phyloP scores from a whole-genome alignment of 2,888 invertebrate genomes.

The Heliconius sara region DNA sequence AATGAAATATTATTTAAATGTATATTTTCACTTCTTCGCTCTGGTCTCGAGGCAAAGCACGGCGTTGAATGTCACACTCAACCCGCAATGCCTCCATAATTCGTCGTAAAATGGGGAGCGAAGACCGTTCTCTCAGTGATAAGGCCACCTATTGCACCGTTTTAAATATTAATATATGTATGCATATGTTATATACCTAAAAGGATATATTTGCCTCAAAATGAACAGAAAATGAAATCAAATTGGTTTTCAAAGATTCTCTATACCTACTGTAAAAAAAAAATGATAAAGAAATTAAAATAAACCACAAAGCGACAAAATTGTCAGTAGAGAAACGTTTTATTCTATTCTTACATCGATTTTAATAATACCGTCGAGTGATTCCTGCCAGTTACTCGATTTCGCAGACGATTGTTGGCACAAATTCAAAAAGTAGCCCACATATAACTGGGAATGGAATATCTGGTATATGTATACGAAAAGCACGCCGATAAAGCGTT shows the following conservation, averaged over 20 bases:
- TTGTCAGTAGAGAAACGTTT: neutral
- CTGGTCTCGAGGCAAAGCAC: too few species aligned
- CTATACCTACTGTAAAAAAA: neutral
- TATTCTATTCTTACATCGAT: slow-evolving; percentile 8
- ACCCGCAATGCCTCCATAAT: too few species aligned
- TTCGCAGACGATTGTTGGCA: slow-evolving; percentile 38
- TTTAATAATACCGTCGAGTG: slow-evolving; percentile 33
- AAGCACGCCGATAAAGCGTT: slow-evolving; percentile 61
- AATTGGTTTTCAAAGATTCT: neutral
- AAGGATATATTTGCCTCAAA: too few species aligned
- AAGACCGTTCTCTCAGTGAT: too few species aligned
- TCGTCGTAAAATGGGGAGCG: too few species aligned
- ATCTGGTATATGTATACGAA: slow-evolving; percentile 48
- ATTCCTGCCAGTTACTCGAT: slow-evolving; percentile 35
- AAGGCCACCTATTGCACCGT: too few species aligned
- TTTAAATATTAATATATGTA: too few species aligned
- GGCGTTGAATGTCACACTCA: too few species aligned
- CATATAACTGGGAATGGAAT: slow-evolving; percentile 45
- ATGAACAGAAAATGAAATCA: neutral
- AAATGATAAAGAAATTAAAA: neutral
- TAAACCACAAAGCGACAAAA: neutral
- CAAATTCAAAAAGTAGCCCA: slow-evolving; percentile 42
- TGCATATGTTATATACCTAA: too few species aligned
- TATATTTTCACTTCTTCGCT: too few species aligned
- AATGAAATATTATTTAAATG: too few species aligned